phyloP scores from a whole-genome alignment of 2,888 invertebrate genomes.

The Fragum whitleyi region DNA sequence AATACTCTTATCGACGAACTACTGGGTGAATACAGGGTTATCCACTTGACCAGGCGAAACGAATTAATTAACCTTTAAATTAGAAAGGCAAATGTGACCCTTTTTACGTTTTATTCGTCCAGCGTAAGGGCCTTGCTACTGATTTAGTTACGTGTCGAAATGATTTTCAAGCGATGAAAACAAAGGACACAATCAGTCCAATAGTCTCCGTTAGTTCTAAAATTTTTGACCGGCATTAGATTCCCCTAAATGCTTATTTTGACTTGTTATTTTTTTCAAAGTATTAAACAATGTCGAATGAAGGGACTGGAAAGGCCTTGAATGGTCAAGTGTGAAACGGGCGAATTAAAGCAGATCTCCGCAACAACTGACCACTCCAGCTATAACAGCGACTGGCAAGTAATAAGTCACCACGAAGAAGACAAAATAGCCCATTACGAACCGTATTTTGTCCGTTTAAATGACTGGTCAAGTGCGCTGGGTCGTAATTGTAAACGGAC shows the following conservation, averaged over 20 bases:
- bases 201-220: no score
- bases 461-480: slow-evolving; percentile 62
- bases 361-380: slow-evolving; percentile 34
- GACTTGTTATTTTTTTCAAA: no score
- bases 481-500: slow-evolving; percentile 53
- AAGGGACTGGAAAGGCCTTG: neutral
- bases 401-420: slow-evolving; percentile 50
- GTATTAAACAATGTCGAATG: no score
- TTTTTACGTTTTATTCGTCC: slow-evolving; percentile 21
- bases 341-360: slow-evolving; percentile 47
- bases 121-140: slow-evolving; percentile 35
- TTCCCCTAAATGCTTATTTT: no score
- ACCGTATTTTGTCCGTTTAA: slow-evolving; percentile 47
- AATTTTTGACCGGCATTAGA: no score
- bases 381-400: slow-evolving; percentile 22
- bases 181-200: no score
- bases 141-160: no score
- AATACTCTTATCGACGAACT: no score
- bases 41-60: slow-evolving; percentile 33
- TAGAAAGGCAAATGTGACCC: slow-evolving; percentile 25
- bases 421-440: slow-evolving; percentile 45
- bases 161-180: no score
- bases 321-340: slow-evolving; percentile 1
- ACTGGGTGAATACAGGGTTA: no score
- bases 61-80: slow-evolving; percentile 60